These are phyloP conservation scores for Drosophila algonquin DNA, from an alignment of 2,888 invertebrate species.

Conservation along the genomic window DNA sequence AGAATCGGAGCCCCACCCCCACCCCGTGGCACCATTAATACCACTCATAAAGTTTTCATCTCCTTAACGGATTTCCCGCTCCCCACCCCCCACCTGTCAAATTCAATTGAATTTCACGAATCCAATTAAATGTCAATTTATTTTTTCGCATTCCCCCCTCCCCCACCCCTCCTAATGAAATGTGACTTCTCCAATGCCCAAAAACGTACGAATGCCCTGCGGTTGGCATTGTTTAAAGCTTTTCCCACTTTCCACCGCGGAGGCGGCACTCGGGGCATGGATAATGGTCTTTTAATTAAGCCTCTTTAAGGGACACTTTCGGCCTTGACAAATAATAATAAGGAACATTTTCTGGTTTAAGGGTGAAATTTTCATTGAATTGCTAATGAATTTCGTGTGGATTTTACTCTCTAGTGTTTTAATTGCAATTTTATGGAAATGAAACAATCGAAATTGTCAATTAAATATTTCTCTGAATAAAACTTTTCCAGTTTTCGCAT, in stretches of 20 bases:
- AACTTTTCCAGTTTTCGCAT: too few species aligned
- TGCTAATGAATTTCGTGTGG: constrained; percentile 16
- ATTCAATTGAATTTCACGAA: constrained; percentile 20
- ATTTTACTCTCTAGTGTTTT: constrained; percentile 2
- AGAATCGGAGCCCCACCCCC: neutral
- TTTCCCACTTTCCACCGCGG: neutral
- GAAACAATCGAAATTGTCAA: too few species aligned
- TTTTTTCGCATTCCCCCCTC: constrained; percentile 6
- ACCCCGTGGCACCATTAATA: neutral
- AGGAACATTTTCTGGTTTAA: neutral
- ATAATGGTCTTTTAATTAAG: constrained; percentile 70
- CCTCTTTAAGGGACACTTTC: constrained; percentile 42
- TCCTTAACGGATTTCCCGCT: neutral
- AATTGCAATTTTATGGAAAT: constrained; percentile 29
- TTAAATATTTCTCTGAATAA: neutral
- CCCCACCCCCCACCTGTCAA: neutral
- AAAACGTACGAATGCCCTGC: constrained; percentile 33
- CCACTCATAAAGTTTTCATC: neutral
- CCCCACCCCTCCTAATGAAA: constrained; percentile 35
- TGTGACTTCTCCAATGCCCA: constrained; percentile 36
- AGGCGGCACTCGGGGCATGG: constrained; percentile 9
- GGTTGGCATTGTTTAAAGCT: constrained; percentile 26
- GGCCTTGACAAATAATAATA: constrained; percentile 16
- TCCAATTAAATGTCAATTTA: constrained; percentile 34
- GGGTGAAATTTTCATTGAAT: too few species aligned